phyloP scores from a whole-genome alignment of 2,888 invertebrate genomes.

The Ormia ochracea region DNA sequence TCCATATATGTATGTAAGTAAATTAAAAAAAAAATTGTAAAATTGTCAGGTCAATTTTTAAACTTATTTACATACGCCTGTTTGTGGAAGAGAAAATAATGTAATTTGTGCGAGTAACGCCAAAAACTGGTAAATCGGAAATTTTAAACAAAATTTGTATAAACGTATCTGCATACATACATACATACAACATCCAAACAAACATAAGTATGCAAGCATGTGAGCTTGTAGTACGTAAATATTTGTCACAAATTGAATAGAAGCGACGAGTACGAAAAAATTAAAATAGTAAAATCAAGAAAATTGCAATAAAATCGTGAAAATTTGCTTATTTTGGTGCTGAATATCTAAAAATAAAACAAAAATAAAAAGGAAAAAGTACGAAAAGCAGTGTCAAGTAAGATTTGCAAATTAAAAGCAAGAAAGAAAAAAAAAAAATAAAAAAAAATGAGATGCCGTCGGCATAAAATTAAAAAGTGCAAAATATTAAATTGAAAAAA shows the following conservation, averaged over 20 bases:
- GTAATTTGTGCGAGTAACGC: too few species aligned
- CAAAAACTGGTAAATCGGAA: too few species aligned
- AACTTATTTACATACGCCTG: neutral
- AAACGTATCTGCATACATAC: too few species aligned
- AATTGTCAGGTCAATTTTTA: slow-evolving; percentile 18
- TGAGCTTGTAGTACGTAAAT: too few species aligned
- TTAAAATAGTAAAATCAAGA: slow-evolving; percentile 1
- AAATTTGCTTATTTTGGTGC: slow-evolving; percentile 52
- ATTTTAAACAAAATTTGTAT: slow-evolving; percentile 23
- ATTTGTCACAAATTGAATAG: slow-evolving; percentile 43
- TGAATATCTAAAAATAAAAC: slow-evolving; percentile 52
- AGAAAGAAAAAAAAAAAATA: neutral
- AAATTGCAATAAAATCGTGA: slow-evolving; percentile 17
- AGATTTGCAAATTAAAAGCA: slow-evolving; percentile 36
- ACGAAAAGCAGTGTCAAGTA: slow-evolving; percentile 23
- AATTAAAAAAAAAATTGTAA: slow-evolving; percentile 15
- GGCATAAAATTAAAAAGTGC: slow-evolving; percentile 58
- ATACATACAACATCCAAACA: too few species aligned
- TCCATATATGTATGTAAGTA: too few species aligned
- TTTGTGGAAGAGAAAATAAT: slow-evolving; percentile 9
- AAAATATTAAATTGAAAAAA: slow-evolving; percentile 56
- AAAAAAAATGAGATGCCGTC: slow-evolving; percentile 49
- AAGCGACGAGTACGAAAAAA: slow-evolving; percentile 14
- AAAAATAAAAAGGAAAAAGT: neutral
- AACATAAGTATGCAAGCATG: too few species aligned